Evolutionary conservation across 1,140 invertebrate species (phyloP).

Genomic region (Ostrea denselamellosa): DNA sequence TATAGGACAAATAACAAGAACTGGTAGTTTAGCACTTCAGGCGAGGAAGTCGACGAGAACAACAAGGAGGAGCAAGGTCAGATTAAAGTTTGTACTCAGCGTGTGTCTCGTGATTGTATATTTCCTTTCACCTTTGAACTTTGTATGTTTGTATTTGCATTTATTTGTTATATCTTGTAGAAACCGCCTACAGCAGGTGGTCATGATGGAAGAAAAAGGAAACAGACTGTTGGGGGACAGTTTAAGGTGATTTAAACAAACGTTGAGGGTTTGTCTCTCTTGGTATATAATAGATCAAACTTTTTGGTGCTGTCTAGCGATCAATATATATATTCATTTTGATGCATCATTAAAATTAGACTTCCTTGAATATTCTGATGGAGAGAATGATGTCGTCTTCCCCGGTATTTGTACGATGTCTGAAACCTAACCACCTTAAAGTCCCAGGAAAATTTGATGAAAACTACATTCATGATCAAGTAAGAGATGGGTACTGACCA

Average conservation of each 20-base stretch:
- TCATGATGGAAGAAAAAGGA: constrained; percentile 66
- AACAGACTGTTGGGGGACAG: constrained; percentile 74
- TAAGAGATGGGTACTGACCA: constrained; percentile 71
- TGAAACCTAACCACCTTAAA: constrained; percentile 89
- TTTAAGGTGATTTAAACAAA: constrained; percentile 69
- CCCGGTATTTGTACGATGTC: constrained; percentile 89
- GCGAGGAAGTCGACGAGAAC: constrained; percentile 63
- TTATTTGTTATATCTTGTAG: constrained; percentile 37
- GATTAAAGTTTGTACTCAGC: not conserved
- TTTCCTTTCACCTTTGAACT: not conserved
- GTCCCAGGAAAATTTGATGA: constrained; percentile 84
- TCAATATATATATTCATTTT: not conserved
- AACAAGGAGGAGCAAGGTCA: constrained; percentile 58
- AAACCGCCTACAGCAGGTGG: constrained; percentile 51
- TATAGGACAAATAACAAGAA: constrained; percentile 73
- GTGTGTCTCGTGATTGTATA: not conserved
- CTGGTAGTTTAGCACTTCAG: constrained; percentile 73
- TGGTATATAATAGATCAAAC: no score
- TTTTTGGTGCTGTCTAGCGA: no score
- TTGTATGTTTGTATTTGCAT: not conserved
- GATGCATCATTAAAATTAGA: constrained; percentile 76
- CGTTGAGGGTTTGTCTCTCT: no score
- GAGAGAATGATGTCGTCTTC: constrained; percentile 87
- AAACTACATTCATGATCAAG: constrained; percentile 87
- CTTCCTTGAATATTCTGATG: constrained; percentile 89